Evolutionary conservation across 2,113 vertebrate genomes (phyloP), one percentile per base, ranked within the genome.

Genomic region (Tragelaphus imberbis): DNA sequence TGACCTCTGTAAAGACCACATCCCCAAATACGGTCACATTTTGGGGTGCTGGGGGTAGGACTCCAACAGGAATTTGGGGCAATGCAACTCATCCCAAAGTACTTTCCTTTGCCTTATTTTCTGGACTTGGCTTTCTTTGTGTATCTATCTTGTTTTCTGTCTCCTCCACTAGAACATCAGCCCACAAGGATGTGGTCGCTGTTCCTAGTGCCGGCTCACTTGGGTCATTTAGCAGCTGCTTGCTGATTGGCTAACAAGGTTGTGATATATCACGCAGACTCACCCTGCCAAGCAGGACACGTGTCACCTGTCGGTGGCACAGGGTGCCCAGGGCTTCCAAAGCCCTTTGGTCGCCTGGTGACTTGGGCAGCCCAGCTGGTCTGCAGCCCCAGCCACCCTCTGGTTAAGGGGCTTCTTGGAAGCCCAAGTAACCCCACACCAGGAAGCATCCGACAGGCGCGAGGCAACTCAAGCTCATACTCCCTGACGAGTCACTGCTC

Each of bases 131-230:
- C 12, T 1, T 6, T 36, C 6, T 30, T 9, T 3, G 47, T 6
- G 21, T 44, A 2, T n/a, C 8, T 36, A 2, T 65, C 56, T 5
- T 14, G 28, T 17, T 4, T 25, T 7, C 17, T 23, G 58, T n/a
- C 49, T 84, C 23, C 23, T 55, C 33, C 65, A 3, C 55, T 2
- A 5, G 56, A 11, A 1, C 0, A 0, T 2, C 1, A 1, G 53
- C 77, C 40, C 47, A 0, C 0, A 0, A 15, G 44, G 40, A 0
- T 12, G 1, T 2, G 2, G n/a, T 49, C 1, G 0, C 8, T 1
- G 14, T 71, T 44, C 27, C 61, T 2, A 0, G 40, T 0, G 15
- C 33, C 1, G 9, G 82, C 33, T 68, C 25, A 3, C 44, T 3
- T 4, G 0, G 4, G 40, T 8, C 58, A 5, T 1, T 25, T 4